A percentile compares a stretch with the other conserved stretches of the same genome.
Conservation (phyloP, 2,888 invertebrate species). For the Euplexia lucipara region DNA sequence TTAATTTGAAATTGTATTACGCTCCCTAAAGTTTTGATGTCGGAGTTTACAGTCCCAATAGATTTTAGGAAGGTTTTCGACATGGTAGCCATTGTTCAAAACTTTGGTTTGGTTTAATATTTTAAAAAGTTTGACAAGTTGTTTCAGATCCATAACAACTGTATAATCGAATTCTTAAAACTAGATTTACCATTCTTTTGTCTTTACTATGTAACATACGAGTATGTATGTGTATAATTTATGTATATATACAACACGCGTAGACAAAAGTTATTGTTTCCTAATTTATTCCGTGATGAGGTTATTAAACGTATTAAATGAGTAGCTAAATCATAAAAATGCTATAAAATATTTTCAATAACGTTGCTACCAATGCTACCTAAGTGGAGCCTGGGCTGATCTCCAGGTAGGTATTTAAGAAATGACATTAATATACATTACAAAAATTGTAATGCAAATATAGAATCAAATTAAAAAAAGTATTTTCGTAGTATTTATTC, state of each 20-base stretch:
- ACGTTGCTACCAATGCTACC: neutral
- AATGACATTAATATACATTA: constrained; percentile 43
- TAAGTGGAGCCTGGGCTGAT: neutral
- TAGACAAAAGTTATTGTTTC: neutral
- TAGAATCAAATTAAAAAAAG: no score
- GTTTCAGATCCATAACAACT: neutral
- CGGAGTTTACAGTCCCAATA: neutral
- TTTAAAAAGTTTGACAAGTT: neutral
- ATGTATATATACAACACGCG: no score
- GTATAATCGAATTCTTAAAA: neutral
- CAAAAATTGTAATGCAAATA: no score
- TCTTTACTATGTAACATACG: no score
- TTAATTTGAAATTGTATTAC: neutral
- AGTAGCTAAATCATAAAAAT: neutral
- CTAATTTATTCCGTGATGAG: neutral
- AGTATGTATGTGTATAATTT: no score
- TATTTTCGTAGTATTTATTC: no score
- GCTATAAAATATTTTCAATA: neutral
- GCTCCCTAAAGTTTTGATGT: neutral
- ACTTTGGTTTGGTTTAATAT: neutral
- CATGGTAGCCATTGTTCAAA: neutral
- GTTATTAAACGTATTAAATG: neutral
- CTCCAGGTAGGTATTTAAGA: constrained; percentile 4
- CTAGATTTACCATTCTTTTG: no score
- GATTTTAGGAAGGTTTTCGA: constrained; percentile 2